Base-by-base conservation (phyloP, 2,113 vertebrate species). In the Solenodon paradoxus region DNA sequence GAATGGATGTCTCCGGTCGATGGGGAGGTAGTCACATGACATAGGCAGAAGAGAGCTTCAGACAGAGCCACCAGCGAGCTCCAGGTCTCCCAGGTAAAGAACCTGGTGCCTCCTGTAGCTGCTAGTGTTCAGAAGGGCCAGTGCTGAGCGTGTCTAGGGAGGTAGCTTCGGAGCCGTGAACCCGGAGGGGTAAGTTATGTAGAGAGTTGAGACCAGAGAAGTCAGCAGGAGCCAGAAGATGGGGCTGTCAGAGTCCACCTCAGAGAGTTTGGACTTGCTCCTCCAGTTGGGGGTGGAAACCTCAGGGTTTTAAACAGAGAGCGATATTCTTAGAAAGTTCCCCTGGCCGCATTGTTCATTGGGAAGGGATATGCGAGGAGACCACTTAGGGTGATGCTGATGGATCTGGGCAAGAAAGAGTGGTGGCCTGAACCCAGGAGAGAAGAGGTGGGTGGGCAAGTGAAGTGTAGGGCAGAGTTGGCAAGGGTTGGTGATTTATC, bases 191-290 rank as follows among this genome's bases (percentile, higher is more conserved):
- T 86, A 45, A 61, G 42, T 51, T 63, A 51, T 19, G 19, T 71
- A n/a, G 42, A 69, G 86, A 71, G 38, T 26, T 17, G 49, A 77
- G 83, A 30, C 59, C 17, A 19, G 90, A 69, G 40, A 92, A 30
- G 66, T 66, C 55, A 32, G 22, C 20, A 83, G 53, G 61, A 66
- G 8, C 26, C 77, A 16, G 79, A 69, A 57, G 77, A 26, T 11
- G 61, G 45, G 5, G 26, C 20, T 66, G 26, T 49, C 79, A 45
- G 84, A n/a, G 59, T 32, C 40, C 16, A 0, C 3, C 0, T 49
- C 3, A 35, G 12, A 55, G 53, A 35, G 28, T 45, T 61, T 57
- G 17, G 35, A 57, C 57, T 74, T 71, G 17, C 51, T 42, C 53
- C 38, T 51, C n/a, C 53, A 42, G 69, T 5, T n/a, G n/a, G n/a